Conservation (phyloP, 2,888 invertebrate species). For the Fragum whitleyi region DNA sequence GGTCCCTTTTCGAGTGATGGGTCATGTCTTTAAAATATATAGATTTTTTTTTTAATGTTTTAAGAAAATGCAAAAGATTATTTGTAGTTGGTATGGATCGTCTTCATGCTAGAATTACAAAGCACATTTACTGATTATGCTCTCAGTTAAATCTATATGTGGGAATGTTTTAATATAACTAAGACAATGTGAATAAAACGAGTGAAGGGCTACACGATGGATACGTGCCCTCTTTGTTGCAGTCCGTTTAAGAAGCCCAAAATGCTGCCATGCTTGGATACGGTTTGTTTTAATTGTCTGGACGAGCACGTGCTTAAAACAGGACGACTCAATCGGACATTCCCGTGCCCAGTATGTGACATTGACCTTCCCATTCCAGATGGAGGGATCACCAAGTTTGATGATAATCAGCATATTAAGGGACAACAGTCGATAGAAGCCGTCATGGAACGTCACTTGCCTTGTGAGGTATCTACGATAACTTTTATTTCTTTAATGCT, state of each 20-base stretch:
- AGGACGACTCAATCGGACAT: slow-evolving; percentile 41
- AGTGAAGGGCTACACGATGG: slow-evolving; percentile 25
- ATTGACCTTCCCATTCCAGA: slow-evolving; percentile 57
- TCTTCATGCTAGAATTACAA: too few relatives aligned
- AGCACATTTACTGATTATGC: too few relatives aligned
- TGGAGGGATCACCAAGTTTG: slow-evolving; percentile 57
- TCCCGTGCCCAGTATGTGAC: slow-evolving; percentile 63
- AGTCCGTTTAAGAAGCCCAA: slow-evolving; percentile 61
- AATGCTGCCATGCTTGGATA: slow-evolving; percentile 64
- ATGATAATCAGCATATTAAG: slow-evolving; percentile 58
- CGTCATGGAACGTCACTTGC: slow-evolving; percentile 14
- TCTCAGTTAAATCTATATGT: too few relatives aligned
- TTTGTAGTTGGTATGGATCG: too few relatives aligned
- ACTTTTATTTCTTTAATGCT: too few relatives aligned
- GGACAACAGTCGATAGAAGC: slow-evolving; percentile 40
- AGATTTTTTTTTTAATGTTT: too few relatives aligned
- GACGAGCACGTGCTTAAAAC: slow-evolving; percentile 60
- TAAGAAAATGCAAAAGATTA: too few relatives aligned
- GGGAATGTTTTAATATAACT: too few relatives aligned
- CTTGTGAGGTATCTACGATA: slow-evolving; percentile 56
- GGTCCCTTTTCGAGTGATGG: too few relatives aligned
- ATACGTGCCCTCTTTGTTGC: slow-evolving; percentile 62
- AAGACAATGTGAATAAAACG: too few relatives aligned
- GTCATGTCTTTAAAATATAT: too few relatives aligned
- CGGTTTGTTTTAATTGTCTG: slow-evolving; percentile 63